These are phyloP conservation scores for Drosophila dives DNA, from an alignment of 2,888 invertebrate genomes.

Conservation along the genomic window DNA sequence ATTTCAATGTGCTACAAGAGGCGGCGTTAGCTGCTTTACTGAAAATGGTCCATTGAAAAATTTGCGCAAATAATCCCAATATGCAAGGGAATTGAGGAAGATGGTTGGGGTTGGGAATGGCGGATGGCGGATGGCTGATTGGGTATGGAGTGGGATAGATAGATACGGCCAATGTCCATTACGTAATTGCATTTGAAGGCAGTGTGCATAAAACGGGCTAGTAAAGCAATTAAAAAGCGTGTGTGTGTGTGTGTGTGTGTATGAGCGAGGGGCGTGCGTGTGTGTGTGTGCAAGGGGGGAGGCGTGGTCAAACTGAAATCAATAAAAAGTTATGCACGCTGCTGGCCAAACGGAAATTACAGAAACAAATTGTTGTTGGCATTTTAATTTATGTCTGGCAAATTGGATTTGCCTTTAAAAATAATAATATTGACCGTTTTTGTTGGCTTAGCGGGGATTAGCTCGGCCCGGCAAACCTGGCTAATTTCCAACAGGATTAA, in stretches of 20 bases:
- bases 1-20: conserved; percentile 43
- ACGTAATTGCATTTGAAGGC: conserved; percentile 59
- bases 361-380: conserved; percentile 53
- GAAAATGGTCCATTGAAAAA: conserved; percentile 17
- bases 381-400: conserved; percentile 65
- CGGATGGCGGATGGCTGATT: not conserved
- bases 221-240: conserved; percentile 71
- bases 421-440: conserved; percentile 45
- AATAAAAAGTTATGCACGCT: conserved; percentile 45
- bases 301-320: conserved; percentile 46
- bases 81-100: not conserved
- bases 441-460: conserved; percentile 70
- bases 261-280: conserved; percentile 21
- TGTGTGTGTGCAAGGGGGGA: not conserved
- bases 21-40: conserved; percentile 39
- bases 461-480: conserved; percentile 29
- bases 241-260: conserved; percentile 25
- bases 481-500: conserved; percentile 20
- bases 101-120: not conserved
- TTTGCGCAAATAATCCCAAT: conserved; percentile 37
- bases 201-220: conserved; percentile 65
- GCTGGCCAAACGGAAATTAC: conserved; percentile 66
- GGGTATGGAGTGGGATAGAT: not conserved
- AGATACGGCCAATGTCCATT: conserved; percentile 53
- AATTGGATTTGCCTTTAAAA: conserved; percentile 70